Conservation (phyloP, 2,113 vertebrate genomes). For the Phodopus roborovskii region DNA sequence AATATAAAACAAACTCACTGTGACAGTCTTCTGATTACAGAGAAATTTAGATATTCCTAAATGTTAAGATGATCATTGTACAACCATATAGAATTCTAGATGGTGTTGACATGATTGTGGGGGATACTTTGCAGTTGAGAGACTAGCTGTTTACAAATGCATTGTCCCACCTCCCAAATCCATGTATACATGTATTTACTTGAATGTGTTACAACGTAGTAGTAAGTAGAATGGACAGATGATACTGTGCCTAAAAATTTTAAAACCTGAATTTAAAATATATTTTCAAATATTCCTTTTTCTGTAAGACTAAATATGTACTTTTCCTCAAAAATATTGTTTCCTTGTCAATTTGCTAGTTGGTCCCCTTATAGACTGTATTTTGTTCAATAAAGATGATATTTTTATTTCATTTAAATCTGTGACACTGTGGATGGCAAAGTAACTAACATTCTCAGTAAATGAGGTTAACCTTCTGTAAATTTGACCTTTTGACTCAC, state of each 20-base stretch:
- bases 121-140: not conserved
- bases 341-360: not conserved
- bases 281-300: not conserved
- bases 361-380: not conserved
- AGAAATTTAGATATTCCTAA: not conserved
- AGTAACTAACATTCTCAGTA: not conserved
- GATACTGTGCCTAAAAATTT: not conserved
- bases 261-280: constrained; percentile 27
- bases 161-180: not conserved
- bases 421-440: not conserved
- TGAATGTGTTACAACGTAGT: not conserved
- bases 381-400: constrained; percentile 10
- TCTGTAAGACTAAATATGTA: not conserved
- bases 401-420: not conserved
- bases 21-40: not conserved
- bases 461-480: not conserved
- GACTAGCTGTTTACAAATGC: not conserved
- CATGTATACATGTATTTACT: not conserved
- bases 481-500: not conserved
- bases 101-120: not conserved
- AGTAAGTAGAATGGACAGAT: too few species aligned
- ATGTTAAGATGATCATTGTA: not conserved
- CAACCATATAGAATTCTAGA: not conserved
- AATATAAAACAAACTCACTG: not conserved
- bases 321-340: not conserved